Evolutionary conservation across 2,113 vertebrate genomes (phyloP), one percentile per base, ranked within the genome.

Genomic region (Otolemur garnettii): DNA sequence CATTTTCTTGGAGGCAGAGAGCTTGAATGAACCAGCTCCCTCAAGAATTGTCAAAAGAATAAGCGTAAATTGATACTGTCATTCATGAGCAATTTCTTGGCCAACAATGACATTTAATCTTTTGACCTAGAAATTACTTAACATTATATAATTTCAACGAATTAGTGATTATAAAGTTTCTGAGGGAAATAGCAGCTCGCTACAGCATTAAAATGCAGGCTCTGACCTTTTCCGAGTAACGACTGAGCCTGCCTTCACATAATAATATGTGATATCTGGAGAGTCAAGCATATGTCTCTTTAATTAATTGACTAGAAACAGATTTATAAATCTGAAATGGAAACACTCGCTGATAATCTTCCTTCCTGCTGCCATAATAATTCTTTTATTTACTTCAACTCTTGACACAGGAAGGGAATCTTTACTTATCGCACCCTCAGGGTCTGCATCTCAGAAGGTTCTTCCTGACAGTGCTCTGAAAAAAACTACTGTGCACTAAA

Each of bases 301-400:
- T 97, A 97, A 98, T 98, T 98, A 98, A 97, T 98, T 98, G 97
- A 98, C 94, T 97, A 98, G 98, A 98, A 98, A 98, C 96, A 98
- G 95, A 97, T 97, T 98, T 97, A 93, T 75, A 93, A 97, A 97
- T 96, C 97, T 94, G 74, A 98, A 98, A 98, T 93, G 87, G 95
- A 98, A 97, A 96, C 93, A 85, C 97, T 95, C 97, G 97, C 96
- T 97, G 96, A 90, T 88, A 33, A 74, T 95, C 95, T 91, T 95
- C 75, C 95, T 98, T 93, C 92, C 97, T 95, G 93, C 91, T 98
- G 87, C 95, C 97, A 97, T 94, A 97, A 97, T 96, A 96, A 97
- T 98, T 97, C 83, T 97, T 98, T 97, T 97, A 96, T 97, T 98
- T 97, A 97, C 72, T 7, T 97, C 96, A 97, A 83, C 96, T 97